phyloP scores from a whole-genome alignment of 2,113 vertebrate genomes.

The Saguinus imperator region DNA sequence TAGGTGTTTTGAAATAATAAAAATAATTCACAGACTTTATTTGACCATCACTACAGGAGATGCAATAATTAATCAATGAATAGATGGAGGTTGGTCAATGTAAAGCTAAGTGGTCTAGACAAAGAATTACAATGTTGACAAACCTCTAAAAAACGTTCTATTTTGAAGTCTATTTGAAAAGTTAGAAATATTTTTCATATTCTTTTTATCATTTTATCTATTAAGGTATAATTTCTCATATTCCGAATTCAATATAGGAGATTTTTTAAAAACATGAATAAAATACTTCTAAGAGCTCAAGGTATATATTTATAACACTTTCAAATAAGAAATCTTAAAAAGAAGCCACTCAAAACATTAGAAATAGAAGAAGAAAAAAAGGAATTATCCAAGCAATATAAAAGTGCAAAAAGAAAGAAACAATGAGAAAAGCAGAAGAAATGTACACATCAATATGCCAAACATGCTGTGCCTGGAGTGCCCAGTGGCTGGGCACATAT shows the following conservation, averaged over 20 bases:
- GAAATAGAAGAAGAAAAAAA: neutral
- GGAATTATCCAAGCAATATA: neutral
- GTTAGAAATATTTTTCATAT: conserved; percentile 22
- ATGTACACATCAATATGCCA: neutral
- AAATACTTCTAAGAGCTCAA: neutral
- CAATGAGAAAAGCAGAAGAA: neutral
- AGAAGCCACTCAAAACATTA: neutral
- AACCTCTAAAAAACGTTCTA: neutral
- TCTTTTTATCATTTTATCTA: conserved; percentile 10
- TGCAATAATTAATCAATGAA: neutral
- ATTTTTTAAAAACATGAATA: neutral
- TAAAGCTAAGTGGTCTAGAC: neutral
- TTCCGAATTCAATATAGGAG: neutral
- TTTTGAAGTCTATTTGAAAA: neutral
- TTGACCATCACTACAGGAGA: neutral
- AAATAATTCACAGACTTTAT: neutral
- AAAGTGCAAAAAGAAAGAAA: neutral
- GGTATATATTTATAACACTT: neutral
- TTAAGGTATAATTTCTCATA: neutral
- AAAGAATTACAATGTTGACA: neutral
- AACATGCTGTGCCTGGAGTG: neutral
- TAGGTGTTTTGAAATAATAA: neutral
- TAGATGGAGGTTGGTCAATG: neutral
- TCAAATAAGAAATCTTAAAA: neutral
- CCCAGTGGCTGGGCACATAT: neutral